Conservation (phyloP, 1,140 invertebrate species). For the Eupristina koningsbergeri region DNA sequence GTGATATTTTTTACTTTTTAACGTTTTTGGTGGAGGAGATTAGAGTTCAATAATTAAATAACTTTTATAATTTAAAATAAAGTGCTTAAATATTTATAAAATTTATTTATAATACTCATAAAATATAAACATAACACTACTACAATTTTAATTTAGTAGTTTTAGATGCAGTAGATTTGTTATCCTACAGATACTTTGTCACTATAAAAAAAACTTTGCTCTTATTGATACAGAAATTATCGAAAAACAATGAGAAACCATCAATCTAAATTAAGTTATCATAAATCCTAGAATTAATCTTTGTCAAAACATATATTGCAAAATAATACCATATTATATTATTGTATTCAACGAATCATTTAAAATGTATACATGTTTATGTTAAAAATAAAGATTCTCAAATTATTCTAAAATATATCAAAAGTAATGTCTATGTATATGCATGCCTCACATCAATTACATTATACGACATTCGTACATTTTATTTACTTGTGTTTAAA, state of each 20-base stretch:
- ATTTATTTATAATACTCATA: not conserved
- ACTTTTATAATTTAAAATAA: not conserved
- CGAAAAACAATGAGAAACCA: not conserved
- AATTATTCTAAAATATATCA: no score
- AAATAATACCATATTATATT: no score
- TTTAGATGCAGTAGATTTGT: not conserved
- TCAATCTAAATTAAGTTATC: not conserved
- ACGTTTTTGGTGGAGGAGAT: not conserved
- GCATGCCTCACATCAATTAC: no score
- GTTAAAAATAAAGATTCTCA: no score
- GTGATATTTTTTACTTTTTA: not conserved
- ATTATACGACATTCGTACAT: no score
- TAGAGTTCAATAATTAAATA: not conserved
- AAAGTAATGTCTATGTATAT: no score
- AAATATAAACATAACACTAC: not conserved
- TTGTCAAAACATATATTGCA: no score
- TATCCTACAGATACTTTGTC: not conserved
- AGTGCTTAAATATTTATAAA: not conserved
- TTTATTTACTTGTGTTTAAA: no score
- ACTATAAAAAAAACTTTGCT: not conserved
- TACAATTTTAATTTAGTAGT: not conserved
- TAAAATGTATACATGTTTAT: no score
- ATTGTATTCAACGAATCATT: no score
- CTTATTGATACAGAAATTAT: not conserved
- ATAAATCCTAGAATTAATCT: not conserved